Evolutionary conservation across 1,140 invertebrate genomes (phyloP).

Genomic region (Pygmarrhopalites habei): DNA sequence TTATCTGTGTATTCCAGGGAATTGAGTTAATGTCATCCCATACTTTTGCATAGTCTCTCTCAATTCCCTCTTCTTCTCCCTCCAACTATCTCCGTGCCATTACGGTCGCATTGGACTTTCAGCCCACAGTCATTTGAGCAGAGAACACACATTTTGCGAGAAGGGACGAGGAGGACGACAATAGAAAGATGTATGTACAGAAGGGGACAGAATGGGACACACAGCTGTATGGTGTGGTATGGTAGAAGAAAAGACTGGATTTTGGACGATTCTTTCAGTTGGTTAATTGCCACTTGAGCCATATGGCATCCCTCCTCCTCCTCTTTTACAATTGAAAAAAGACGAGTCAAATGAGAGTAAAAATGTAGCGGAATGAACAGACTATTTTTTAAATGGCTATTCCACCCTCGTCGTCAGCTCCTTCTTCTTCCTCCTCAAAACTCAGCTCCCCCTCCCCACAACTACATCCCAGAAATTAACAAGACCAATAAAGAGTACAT

Average conservation of each 20-base stretch:
- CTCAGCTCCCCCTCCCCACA: not conserved
- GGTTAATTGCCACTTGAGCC: conserved; percentile 20
- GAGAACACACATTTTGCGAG: no score
- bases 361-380: conserved; percentile 20
- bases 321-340: not conserved
- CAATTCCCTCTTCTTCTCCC: no score
- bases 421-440: conserved; percentile 2
- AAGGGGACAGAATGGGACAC: not conserved
- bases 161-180: not conserved
- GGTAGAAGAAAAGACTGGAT: not conserved
- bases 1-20: no score
- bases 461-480: conserved; percentile 3
- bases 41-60: no score
- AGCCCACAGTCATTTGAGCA: no score
- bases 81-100: no score
- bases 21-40: no score
- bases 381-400: conserved; percentile 23
- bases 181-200: not conserved
- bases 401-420: conserved; percentile 11
- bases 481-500: not conserved
- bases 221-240: not conserved
- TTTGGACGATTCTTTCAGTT: not conserved
- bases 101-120: no score
- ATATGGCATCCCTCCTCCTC: conserved; percentile 9
- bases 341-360: conserved; percentile 17